Conservation (phyloP, 2,888 invertebrate species). For the Pristionchus mayeri region DNA sequence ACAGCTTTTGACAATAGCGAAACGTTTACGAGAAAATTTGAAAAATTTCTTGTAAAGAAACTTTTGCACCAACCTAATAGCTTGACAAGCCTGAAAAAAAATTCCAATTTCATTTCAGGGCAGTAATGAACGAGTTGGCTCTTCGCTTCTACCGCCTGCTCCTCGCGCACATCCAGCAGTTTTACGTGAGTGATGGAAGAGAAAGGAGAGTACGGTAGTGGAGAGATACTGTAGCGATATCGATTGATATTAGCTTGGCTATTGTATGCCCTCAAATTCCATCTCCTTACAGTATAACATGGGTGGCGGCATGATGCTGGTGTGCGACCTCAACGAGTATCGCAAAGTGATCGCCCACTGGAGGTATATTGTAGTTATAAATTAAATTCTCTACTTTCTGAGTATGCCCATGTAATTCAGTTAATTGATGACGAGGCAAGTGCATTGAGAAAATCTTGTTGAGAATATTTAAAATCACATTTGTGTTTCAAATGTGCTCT, state of each 20-base stretch:
- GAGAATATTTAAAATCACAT: too few species aligned
- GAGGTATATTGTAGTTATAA: neutral
- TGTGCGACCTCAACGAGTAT: constrained; percentile 98
- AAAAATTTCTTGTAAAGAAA: too few species aligned
- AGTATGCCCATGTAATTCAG: too few species aligned
- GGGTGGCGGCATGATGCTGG: constrained; percentile 93
- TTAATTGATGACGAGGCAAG: too few species aligned
- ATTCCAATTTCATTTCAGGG: too few species aligned
- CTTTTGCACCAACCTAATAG: too few species aligned
- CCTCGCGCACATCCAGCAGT: constrained; percentile 91
- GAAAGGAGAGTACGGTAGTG: neutral
- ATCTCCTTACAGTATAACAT: constrained; percentile 67
- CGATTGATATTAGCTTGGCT: neutral
- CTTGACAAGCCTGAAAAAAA: too few species aligned
- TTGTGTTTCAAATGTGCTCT: too few species aligned
- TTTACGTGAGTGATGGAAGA: constrained; percentile 76
- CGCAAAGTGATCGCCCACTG: constrained; percentile 82
- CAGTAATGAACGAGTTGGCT: constrained; percentile 77
- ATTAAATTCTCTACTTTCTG: too few species aligned
- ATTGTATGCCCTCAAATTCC: neutral
- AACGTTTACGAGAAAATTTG: too few species aligned
- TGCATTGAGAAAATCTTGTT: too few species aligned
- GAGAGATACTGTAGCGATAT: neutral
- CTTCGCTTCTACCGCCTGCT: constrained; percentile 90
- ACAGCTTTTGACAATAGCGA: too few species aligned